Conservation (phyloP, 1,140 invertebrate genomes). For the Pseudachorutes palmiensis region DNA sequence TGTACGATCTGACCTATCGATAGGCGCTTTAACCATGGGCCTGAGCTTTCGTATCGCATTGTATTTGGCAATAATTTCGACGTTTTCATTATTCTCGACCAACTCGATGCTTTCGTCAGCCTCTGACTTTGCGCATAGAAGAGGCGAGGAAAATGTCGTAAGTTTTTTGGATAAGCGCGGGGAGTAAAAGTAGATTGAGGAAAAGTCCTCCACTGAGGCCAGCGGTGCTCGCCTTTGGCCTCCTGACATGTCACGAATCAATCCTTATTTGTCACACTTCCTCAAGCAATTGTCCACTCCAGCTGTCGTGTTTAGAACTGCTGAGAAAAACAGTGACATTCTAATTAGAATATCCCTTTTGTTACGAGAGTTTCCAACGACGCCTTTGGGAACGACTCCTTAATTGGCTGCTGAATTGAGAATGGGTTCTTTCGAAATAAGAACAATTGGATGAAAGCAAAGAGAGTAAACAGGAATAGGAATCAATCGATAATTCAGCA, state of each 20-base stretch:
- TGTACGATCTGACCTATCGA: slow-evolving; percentile 28
- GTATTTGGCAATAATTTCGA: slow-evolving; percentile 35
- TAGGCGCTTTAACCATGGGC: slow-evolving; percentile 36
- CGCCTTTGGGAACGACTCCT: neutral
- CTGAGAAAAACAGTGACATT: no score
- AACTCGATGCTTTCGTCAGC: slow-evolving; percentile 28
- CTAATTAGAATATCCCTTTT: no score
- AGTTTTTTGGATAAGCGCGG: slow-evolving; percentile 30
- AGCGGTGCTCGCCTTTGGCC: slow-evolving; percentile 28
- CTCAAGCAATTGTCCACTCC: no score
- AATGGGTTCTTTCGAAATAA: neutral
- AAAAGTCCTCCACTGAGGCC: slow-evolving; percentile 37
- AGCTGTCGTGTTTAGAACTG: no score
- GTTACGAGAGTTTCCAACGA: no score
- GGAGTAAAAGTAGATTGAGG: slow-evolving; percentile 35
- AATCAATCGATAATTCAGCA: neutral
- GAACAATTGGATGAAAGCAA: no score
- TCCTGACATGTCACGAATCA: neutral
- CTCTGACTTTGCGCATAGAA: slow-evolving; percentile 20
- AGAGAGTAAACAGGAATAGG: neutral
- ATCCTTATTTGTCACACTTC: no score
- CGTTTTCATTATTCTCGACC: slow-evolving; percentile 33
- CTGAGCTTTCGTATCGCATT: slow-evolving; percentile 32
- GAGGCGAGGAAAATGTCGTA: slow-evolving; percentile 29
- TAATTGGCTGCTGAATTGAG: neutral